phyloP scores from a whole-genome alignment of 2,113 vertebrate species.

The Cavia porcellus region DNA sequence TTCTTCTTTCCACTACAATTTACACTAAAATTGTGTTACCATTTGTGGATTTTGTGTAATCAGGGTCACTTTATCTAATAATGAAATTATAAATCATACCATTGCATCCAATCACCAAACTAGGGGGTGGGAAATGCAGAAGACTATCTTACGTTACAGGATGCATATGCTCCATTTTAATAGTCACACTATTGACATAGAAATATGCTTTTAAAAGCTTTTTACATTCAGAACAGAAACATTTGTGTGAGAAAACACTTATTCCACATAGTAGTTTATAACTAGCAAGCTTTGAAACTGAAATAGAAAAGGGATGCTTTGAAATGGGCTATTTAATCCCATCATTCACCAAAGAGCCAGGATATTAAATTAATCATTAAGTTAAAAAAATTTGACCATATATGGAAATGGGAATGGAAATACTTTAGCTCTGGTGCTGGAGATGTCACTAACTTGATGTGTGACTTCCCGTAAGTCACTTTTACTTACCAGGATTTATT shows the following conservation, averaged over 20 bases:
- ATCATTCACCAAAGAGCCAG: background rate
- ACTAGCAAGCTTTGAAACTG: background rate
- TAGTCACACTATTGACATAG: background rate
- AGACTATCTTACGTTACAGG: background rate
- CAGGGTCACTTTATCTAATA: background rate
- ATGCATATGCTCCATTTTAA: background rate
- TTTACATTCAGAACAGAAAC: background rate
- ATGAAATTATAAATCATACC: background rate
- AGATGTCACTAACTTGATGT: background rate
- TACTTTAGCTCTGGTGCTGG: background rate
- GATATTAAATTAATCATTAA: background rate
- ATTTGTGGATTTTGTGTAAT: background rate
- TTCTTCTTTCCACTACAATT: background rate
- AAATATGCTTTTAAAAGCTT: background rate
- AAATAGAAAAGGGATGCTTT: background rate
- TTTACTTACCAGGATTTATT: background rate
- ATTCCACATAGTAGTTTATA: background rate
- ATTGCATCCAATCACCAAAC: background rate
- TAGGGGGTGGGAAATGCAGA: background rate
- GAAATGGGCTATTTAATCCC: background rate
- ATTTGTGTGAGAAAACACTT: background rate
- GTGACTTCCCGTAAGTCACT: background rate
- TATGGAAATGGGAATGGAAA: background rate
- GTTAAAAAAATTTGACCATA: background rate
- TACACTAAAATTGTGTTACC: conserved; percentile 34